Evolutionary conservation across 2,888 invertebrate genomes (phyloP).

Genomic region (Dexiosoma caninum): DNA sequence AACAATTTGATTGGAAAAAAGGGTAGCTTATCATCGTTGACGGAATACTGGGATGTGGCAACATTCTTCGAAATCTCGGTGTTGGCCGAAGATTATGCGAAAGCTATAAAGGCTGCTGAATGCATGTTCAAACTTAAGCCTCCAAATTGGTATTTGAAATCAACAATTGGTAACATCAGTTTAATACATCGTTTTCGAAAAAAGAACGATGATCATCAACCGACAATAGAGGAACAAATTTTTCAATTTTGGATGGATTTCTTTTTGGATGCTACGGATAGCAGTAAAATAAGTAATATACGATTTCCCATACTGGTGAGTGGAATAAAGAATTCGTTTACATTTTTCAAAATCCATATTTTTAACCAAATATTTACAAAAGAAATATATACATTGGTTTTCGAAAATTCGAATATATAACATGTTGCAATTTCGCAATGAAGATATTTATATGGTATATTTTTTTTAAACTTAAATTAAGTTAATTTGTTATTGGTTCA

Average conservation of each 20-base stretch:
- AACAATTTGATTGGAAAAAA: slow-evolving; percentile 99
- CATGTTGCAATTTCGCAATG: too few relatives aligned
- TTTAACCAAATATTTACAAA: too few relatives aligned
- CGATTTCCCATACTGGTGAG: slow-evolving; percentile 85
- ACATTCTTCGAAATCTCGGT: slow-evolving; percentile 99
- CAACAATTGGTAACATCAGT: slow-evolving; percentile 96
- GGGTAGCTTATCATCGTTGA: slow-evolving; percentile 93
- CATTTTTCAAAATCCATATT: too few relatives aligned
- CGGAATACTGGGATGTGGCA: slow-evolving; percentile 99
- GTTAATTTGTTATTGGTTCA: too few relatives aligned
- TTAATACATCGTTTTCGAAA: slow-evolving; percentile 94
- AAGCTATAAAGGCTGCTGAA: slow-evolving; percentile 97
- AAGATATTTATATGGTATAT: too few relatives aligned
- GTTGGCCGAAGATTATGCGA: slow-evolving; percentile 96
- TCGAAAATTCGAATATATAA: too few relatives aligned
- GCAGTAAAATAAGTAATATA: slow-evolving; percentile 87
- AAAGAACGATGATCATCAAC: slow-evolving; percentile 84
- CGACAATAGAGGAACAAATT: slow-evolving; percentile 89
- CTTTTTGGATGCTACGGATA: slow-evolving; percentile 95
- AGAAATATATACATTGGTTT: too few relatives aligned
- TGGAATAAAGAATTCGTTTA: not conserved
- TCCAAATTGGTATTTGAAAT: slow-evolving; percentile 96
- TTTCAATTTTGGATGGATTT: slow-evolving; percentile 99
- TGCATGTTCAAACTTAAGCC: slow-evolving; percentile 95
- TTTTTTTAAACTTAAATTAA: too few relatives aligned